Base-by-base conservation (phyloP, 2,888 invertebrate species). In the Plagodis pulveraria region DNA sequence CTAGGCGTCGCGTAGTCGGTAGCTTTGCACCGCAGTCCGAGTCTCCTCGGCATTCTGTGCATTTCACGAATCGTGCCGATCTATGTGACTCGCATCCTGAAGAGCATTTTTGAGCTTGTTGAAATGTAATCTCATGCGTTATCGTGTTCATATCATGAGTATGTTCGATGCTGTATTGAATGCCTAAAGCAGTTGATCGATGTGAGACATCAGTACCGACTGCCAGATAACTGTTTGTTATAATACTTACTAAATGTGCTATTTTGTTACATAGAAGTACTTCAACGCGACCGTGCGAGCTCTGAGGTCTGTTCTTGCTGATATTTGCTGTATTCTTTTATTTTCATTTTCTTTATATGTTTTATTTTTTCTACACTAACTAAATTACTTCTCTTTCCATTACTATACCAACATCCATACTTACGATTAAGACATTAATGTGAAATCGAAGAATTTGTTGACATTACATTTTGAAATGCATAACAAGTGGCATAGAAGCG, bases 331-430 rank as follows among this genome's bases (percentile, higher is more conserved):
- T 63, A 56, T 66, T 46, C 1, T 56, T 52, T 64, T 62, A 63
- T 72, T 52, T 65, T 63, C 58, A 44, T 61, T 74, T 77, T 76
- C 62, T 71, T 77, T 61, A 74, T 76, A 74, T 62, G 56, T 73
- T 76, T 10, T 76, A 66, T 70, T 76, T 78, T 70, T 72, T 70
- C 59, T 71, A 80, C 81, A 81, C 80, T 83, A 66, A 76, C 76
- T 78, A 58, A 60, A 67, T 64, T 71, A 70, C 71, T 80, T 76
- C 77, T 76, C 74, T 67, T 40, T 79, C 80, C 79, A 62, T 71
- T 72, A 70, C 69, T 72, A 61, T 72, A 61, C 68, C 64, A 41
- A 63, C 65, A 58, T 56, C 58, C 62, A 55, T 63, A 58, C 50
- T 48, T 51, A 56, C 35, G 38, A 67, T 65, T 63, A 63, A 49